Conservation (phyloP, 2,888 invertebrate species). For the Chaetogeoica ovagalla region DNA sequence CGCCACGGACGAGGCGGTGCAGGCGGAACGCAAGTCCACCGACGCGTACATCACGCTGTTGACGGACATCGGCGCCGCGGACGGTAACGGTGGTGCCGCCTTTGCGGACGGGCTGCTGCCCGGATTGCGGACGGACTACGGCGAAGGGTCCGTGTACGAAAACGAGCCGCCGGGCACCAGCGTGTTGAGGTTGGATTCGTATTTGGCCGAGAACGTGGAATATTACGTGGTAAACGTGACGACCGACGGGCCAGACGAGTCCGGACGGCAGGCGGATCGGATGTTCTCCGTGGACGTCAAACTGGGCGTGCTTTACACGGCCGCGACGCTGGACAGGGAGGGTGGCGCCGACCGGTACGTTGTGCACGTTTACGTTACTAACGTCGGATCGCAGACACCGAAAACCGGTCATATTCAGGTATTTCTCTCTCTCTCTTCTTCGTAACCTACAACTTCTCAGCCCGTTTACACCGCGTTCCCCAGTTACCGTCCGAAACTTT, state of each 20-base stretch:
- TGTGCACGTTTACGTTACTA: conserved; percentile 83
- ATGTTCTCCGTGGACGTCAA: conserved; percentile 89
- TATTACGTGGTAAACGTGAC: conserved; percentile 74
- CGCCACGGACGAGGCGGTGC: conserved; percentile 89
- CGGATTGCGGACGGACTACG: conserved; percentile 66
- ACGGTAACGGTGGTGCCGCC: conserved; percentile 61
- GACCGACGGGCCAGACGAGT: conserved; percentile 64
- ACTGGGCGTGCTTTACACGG: conserved; percentile 84
- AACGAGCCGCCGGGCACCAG: conserved; percentile 86
- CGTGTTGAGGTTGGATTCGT: conserved; percentile 78
- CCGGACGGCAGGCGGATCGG: conserved; percentile 74
- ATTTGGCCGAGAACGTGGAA: conserved; percentile 66
- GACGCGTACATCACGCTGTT: conserved; percentile 85
- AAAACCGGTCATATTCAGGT: conserved; percentile 84
- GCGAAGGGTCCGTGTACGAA: conserved; percentile 79
- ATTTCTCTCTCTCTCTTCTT: conserved; percentile 59
- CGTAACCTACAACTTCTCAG: neutral
- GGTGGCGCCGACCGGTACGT: conserved; percentile 79
- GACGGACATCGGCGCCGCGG: conserved; percentile 64
- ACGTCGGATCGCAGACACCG: conserved; percentile 69
- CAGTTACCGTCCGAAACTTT: conserved; percentile 26
- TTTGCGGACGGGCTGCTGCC: conserved; percentile 62
- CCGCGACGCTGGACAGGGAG: conserved; percentile 80
- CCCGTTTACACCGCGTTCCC: neutral
- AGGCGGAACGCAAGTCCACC: conserved; percentile 82